Evolutionary conservation across 2,797 vertebrate species (phyloP).

Genomic region (Poecilia picta): DNA sequence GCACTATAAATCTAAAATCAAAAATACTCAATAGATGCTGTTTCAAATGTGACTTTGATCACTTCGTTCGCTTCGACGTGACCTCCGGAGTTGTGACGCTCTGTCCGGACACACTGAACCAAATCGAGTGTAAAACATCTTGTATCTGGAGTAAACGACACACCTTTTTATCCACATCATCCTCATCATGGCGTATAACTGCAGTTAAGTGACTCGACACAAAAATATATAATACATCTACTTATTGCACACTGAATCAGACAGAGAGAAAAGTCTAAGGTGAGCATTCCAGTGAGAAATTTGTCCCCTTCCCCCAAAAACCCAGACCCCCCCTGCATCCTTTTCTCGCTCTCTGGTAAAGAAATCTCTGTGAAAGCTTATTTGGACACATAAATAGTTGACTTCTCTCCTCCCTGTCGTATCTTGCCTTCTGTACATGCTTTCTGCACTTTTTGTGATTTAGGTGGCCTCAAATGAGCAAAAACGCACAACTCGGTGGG

Average conservation of each 20-base stretch:
- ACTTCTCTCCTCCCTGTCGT: constrained; percentile 18
- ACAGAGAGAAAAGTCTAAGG: constrained; percentile 80
- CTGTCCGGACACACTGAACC: constrained; percentile 45
- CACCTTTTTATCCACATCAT: constrained; percentile 49
- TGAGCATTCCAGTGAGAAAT: constrained; percentile 90
- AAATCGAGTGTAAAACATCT: constrained; percentile 39
- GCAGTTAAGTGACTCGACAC: constrained; percentile 78
- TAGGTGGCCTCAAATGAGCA: constrained; percentile 36
- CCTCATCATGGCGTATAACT: constrained; percentile 66
- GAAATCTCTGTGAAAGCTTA: constrained; percentile 76
- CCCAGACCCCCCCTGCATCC: constrained; percentile 16
- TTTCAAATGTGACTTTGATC: constrained; percentile 72
- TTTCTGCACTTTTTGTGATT: constrained; percentile 40
- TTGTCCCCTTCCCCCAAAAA: constrained; percentile 17
- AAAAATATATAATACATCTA: constrained; percentile 87
- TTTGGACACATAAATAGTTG: constrained; percentile 73
- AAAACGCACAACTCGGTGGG: constrained; percentile 54
- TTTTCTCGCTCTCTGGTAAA: constrained; percentile 77
- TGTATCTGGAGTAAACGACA: constrained; percentile 63
- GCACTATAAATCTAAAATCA: constrained; percentile 98
- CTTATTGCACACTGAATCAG: constrained; percentile 95
- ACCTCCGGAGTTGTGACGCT: constrained; percentile 52
- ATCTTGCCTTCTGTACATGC: constrained; percentile 48
- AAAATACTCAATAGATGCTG: constrained; percentile 81
- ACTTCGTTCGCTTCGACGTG: constrained; percentile 62